phyloP scores from a whole-genome alignment of 2,888 invertebrate genomes.

The Laspeyria flexula region DNA sequence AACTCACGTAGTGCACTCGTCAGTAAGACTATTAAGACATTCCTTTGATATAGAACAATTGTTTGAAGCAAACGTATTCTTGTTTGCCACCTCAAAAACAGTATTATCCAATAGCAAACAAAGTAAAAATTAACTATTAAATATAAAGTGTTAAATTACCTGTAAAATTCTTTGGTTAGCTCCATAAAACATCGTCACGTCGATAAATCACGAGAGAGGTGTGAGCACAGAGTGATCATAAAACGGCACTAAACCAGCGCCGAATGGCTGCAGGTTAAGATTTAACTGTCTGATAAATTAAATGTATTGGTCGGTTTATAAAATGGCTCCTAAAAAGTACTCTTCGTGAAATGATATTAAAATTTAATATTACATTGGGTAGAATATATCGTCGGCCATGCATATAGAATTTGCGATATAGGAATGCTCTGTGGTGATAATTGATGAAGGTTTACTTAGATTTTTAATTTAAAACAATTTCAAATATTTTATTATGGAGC shows the following conservation, averaged over 20 bases:
- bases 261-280: conserved; percentile 11
- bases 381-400: too few species aligned
- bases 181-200: conserved; percentile 2
- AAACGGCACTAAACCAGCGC: conserved; percentile 23
- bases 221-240: conserved; percentile 23
- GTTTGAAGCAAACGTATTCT: too few species aligned
- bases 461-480: too few species aligned
- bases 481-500: too few species aligned
- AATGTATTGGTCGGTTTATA: conserved; percentile 8
- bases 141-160: not conserved
- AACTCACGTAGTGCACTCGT: not conserved
- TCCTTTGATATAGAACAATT: too few species aligned
- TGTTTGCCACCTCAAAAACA: not conserved
- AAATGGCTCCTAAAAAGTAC: not conserved
- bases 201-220: conserved; percentile 9
- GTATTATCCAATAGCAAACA: not conserved
- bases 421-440: too few species aligned
- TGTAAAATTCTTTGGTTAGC: conserved; percentile 4
- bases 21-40: too few species aligned
- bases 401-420: too few species aligned
- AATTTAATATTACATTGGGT: not conserved
- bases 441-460: too few species aligned
- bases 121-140: not conserved
- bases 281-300: conserved; percentile 22
- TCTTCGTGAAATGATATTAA: not conserved